These are phyloP conservation scores for Corynorhinus townsendii DNA, from an alignment of 2,113 vertebrate genomes.

Conservation along the genomic window DNA sequence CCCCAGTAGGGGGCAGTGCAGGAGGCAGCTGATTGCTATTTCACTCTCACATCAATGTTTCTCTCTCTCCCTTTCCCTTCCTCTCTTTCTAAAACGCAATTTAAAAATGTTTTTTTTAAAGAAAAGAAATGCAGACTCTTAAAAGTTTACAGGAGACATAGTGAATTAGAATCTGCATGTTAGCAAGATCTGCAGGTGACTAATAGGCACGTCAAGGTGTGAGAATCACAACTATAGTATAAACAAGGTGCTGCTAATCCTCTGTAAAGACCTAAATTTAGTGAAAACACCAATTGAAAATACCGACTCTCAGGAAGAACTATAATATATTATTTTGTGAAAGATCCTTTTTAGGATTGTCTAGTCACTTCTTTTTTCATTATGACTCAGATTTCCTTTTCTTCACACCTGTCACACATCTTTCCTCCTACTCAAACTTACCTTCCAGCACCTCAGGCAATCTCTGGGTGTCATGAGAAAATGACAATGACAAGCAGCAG, in stretches of 20 bases:
- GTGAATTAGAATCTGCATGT: not conserved
- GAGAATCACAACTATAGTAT: not conserved
- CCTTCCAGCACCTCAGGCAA: not conserved
- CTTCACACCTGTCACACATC: not conserved
- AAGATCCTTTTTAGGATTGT: not conserved
- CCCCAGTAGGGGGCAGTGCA: too few relatives aligned
- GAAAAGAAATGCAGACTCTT: not conserved
- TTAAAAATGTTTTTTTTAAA: too few relatives aligned
- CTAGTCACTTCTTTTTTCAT: not conserved
- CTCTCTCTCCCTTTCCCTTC: too few relatives aligned
- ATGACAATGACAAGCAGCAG: not conserved
- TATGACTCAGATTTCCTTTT: slow-evolving; percentile 32
- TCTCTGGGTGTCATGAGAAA: slow-evolving; percentile 23
- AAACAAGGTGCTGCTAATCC: not conserved
- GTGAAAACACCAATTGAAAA: not conserved
- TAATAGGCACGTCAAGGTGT: not conserved
- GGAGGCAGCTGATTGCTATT: too few relatives aligned
- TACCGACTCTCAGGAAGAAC: not conserved
- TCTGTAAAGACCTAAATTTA: not conserved
- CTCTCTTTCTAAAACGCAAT: too few relatives aligned
- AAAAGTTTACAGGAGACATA: not conserved
- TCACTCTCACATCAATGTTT: too few relatives aligned
- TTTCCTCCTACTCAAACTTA: slow-evolving; percentile 12
- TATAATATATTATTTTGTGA: not conserved
- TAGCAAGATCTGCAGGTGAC: not conserved